phyloP scores from a whole-genome alignment of 2,888 invertebrate genomes.

The Atrina japonica region DNA sequence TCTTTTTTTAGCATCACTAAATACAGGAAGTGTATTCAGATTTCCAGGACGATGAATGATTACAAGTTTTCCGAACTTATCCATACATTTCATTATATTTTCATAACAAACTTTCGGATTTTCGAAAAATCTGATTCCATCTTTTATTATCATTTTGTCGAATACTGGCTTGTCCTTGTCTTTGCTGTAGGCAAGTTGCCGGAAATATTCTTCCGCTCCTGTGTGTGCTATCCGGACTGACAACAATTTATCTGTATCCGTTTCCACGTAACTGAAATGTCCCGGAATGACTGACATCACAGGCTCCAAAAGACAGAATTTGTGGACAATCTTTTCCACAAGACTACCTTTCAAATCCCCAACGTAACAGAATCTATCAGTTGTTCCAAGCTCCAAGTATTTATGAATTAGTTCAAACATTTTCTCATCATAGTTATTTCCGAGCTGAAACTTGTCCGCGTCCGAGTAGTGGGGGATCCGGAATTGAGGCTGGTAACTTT shows the following conservation, averaged over 20 bases:
- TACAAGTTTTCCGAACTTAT: constrained; percentile 67
- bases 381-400: constrained; percentile 75
- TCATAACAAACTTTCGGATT: constrained; percentile 67
- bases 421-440: constrained; percentile 69
- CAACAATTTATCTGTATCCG: constrained; percentile 66
- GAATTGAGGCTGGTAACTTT: constrained; percentile 67
- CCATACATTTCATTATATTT: constrained; percentile 70
- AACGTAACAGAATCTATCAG: constrained; percentile 75
- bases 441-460: constrained; percentile 68
- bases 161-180: constrained; percentile 59
- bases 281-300: constrained; percentile 74
- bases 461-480: constrained; percentile 63
- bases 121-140: constrained; percentile 72
- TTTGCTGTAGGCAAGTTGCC: constrained; percentile 51
- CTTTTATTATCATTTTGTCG: constrained; percentile 75
- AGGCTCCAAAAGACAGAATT: constrained; percentile 76
- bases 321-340: constrained; percentile 61
- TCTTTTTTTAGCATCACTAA: constrained; percentile 69
- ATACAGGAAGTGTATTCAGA: constrained; percentile 76
- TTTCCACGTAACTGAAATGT: constrained; percentile 74
- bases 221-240: constrained; percentile 71
- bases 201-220: constrained; percentile 77
- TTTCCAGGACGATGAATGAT: constrained; percentile 74
- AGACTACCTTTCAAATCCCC: constrained; percentile 74
- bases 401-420: constrained; percentile 72